Evolutionary conservation across 2,888 invertebrate genomes (phyloP).

Genomic region (Drosophila atroscutellata): DNA sequence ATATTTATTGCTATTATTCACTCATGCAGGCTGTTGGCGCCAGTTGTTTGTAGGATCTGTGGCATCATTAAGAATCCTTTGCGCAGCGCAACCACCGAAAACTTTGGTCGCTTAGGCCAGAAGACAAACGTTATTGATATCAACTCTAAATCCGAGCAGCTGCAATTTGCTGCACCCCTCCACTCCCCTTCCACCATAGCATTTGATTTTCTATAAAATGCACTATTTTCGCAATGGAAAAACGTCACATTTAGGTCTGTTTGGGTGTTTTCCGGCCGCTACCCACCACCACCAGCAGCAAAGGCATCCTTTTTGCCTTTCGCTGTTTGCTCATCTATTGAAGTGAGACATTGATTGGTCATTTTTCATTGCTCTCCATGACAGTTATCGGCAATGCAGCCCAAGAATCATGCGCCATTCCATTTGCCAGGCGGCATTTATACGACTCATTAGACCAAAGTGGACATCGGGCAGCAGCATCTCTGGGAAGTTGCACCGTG

Average conservation of each 20-base stretch:
- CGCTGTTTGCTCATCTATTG: conserved; percentile 60
- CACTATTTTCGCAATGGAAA: conserved; percentile 71
- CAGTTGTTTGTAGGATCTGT: conserved; percentile 3
- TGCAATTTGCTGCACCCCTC: conserved; percentile 47
- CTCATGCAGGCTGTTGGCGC: neutral
- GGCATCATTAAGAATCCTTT: conserved; percentile 41
- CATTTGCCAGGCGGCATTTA: conserved; percentile 58
- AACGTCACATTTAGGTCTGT: conserved; percentile 74
- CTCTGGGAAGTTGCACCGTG: neutral
- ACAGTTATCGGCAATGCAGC: conserved; percentile 67
- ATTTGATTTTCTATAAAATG: conserved; percentile 62
- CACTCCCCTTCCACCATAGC: conserved; percentile 20
- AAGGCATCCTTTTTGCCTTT: conserved; percentile 24
- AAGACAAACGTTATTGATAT: conserved; percentile 51
- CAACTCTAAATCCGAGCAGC: conserved; percentile 69
- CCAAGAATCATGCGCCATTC: conserved; percentile 55
- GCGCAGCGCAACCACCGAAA: conserved; percentile 32
- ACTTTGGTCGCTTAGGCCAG: conserved; percentile 27
- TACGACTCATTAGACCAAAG: conserved; percentile 70
- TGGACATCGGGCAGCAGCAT: conserved; percentile 52
- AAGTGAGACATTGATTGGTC: conserved; percentile 83
- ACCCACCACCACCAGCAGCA: conserved; percentile 56
- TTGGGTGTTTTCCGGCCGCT: conserved; percentile 37
- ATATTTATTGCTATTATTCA: neutral
- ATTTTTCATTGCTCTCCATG: conserved; percentile 83